These are phyloP conservation scores for Heliconius congener DNA, from an alignment of 1,140 invertebrate genomes.

Conservation along the genomic window DNA sequence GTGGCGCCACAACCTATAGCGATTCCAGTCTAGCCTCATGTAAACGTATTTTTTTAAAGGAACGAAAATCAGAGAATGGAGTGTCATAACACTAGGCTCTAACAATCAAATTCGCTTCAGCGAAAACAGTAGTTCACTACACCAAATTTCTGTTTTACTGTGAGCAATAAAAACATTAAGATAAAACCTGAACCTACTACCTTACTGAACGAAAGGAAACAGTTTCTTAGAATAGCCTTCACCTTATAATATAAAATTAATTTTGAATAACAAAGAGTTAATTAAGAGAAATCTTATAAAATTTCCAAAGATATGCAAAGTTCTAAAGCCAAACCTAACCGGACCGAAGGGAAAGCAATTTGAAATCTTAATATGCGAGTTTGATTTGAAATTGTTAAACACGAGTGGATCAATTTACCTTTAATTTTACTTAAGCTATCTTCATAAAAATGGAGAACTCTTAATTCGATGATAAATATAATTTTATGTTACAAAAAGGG, in stretches of 20 bases:
- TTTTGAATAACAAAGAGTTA: not conserved
- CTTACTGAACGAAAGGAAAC: not conserved
- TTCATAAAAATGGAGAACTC: not conserved
- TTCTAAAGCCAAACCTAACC: not conserved
- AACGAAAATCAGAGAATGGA: too few relatives aligned
- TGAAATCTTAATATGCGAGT: not conserved
- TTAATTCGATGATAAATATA: not conserved
- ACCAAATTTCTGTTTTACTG: too few relatives aligned
- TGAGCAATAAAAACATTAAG: too few relatives aligned
- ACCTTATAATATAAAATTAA: not conserved
- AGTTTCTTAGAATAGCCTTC: not conserved
- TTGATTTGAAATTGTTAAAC: conserved; percentile 22
- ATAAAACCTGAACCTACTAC: too few relatives aligned
- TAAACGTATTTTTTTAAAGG: too few relatives aligned
- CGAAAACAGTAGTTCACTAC: too few relatives aligned
- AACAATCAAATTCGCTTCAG: too few relatives aligned
- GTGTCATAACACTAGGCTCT: too few relatives aligned
- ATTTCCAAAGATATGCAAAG: not conserved
- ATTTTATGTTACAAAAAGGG: not conserved
- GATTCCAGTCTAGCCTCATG: too few relatives aligned
- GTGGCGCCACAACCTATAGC: too few relatives aligned
- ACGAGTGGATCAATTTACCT: conserved; percentile 25
- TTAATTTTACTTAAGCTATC: not conserved
- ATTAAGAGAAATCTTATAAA: conserved; percentile 2
- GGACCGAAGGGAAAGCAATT: not conserved